Base-by-base conservation (phyloP, 2,797 vertebrate genomes). In the Hydrocynus forskahlii region DNA sequence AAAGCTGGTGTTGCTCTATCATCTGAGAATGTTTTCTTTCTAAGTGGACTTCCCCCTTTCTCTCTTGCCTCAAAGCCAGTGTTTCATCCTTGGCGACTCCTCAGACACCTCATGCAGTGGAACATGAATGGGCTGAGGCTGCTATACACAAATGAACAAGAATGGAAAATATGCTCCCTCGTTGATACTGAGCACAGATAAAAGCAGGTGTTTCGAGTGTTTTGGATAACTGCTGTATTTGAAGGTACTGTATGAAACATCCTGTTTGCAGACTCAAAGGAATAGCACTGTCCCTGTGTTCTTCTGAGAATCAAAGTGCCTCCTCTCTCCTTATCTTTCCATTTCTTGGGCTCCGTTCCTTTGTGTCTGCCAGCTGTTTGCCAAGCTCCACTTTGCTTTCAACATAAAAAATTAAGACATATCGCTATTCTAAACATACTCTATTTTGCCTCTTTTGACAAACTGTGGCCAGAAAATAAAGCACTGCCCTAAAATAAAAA, bases 141-240 rank as follows among this genome's bases (percentile, higher is more conserved):
- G 72, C 79, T 63, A 84, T 88, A 85, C 86, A 89, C 75, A 91
- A 85, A 84, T 54, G 62, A 88, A 88, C 85, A 91, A 88, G 89
- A 92, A 91, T 86, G 89, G 89, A 90, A 88, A 91, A 91, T 90
- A 91, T 94, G 93, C 91, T 90, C 88, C 80, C 86, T 83, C 87
- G 88, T 88, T 88, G 93, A 95, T 95, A 87, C 77, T 69, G 75
- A 79, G 80, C 80, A 14, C 87, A 93, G 93, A 95, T 94, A 93
- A 90, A 91, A 91, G 92, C 91, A 93, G 92, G 91, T 94, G 93
- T 92, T 92, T 78, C n/a, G 12, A 75, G 64, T 82, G 84, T 84
- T 81, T 84, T 84, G 81, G 80, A 77, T 81, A 88, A 92, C 91
- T 84, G 84, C 86, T 90, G 86, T 84, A 87, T 94, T 92, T 92